These are phyloP conservation scores for Cecidostiba fungosa DNA, from an alignment of 2,888 invertebrate genomes.

Conservation along the genomic window DNA sequence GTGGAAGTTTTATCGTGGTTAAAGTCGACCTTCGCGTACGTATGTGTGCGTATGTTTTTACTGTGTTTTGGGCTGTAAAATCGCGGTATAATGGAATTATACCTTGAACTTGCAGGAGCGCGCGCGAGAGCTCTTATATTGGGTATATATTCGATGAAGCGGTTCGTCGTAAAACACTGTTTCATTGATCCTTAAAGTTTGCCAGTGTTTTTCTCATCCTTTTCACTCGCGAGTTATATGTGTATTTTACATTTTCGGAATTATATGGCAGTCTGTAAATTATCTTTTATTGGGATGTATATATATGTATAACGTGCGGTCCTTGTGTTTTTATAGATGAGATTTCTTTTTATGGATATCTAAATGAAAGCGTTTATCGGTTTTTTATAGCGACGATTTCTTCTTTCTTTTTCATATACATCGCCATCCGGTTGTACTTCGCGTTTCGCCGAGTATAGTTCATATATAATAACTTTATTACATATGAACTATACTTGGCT, in stretches of 20 bases:
- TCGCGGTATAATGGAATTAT: not conserved
- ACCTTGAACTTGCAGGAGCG: not conserved
- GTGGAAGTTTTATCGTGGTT: not conserved
- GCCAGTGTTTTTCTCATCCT: too few relatives aligned
- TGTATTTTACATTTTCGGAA: constrained; percentile 1
- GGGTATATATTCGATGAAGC: not conserved
- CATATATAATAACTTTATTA: not conserved
- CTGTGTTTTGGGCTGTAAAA: constrained; percentile 1
- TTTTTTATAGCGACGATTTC: not conserved
- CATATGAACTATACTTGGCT: too few relatives aligned
- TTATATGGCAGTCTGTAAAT: constrained; percentile 24
- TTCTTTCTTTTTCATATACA: not conserved
- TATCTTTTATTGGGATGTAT: constrained; percentile 14
- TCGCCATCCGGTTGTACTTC: not conserved
- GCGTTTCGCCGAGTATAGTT: not conserved
- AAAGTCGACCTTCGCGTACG: not conserved
- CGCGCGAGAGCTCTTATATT: not conserved
- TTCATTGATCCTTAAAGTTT: constrained; percentile 16
- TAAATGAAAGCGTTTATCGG: constrained; percentile 6
- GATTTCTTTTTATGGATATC: not conserved
- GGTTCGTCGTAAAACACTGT: constrained; percentile 10
- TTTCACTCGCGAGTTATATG: too few relatives aligned
- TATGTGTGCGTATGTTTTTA: not conserved
- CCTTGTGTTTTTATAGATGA: constrained; percentile 7
- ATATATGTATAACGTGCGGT: not conserved